A percentile compares a stretch with the other conserved stretches of the same genome.
Evolutionary conservation across 2,888 invertebrate genomes (phyloP).

Genomic region (Dryobota labecula): DNA sequence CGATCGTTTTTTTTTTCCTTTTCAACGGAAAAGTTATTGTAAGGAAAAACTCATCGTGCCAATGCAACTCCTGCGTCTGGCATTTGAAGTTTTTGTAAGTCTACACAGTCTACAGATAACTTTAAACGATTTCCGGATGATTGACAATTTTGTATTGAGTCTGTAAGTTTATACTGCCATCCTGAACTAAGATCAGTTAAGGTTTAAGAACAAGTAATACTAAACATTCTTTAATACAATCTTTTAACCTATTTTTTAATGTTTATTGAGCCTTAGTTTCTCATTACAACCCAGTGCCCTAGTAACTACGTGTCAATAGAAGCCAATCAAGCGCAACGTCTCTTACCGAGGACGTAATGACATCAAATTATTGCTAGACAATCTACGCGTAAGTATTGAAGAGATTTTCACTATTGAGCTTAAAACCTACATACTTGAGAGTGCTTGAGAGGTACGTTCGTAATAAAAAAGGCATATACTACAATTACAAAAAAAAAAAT

Average conservation of each 20-base stretch:
- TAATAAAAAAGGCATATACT: slow-evolving; percentile 46
- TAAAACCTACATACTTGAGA: slow-evolving; percentile 58
- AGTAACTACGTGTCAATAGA: slow-evolving; percentile 71
- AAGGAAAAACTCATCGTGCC: slow-evolving; percentile 40
- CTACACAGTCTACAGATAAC: slow-evolving; percentile 29
- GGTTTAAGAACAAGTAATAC: neutral
- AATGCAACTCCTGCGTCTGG: slow-evolving; percentile 23
- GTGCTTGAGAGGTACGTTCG: slow-evolving; percentile 51
- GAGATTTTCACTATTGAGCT: slow-evolving; percentile 54
- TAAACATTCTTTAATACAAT: neutral
- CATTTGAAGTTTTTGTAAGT: slow-evolving; percentile 46
- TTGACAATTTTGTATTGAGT: slow-evolving; percentile 34
- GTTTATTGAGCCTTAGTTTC: slow-evolving; percentile 39
- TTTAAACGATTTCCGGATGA: slow-evolving; percentile 58
- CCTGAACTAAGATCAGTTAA: slow-evolving; percentile 10
- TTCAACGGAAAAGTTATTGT: slow-evolving; percentile 22
- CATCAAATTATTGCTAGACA: slow-evolving; percentile 55
- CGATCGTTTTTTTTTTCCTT: neutral
- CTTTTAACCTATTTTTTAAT: slow-evolving; percentile 20
- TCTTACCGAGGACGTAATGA: slow-evolving; percentile 61
- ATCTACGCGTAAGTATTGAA: slow-evolving; percentile 13
- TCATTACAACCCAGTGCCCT: slow-evolving; percentile 63
- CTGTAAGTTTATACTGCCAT: slow-evolving; percentile 8
- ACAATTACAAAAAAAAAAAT: slow-evolving; percentile 49
- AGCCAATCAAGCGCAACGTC: slow-evolving; percentile 68